Conservation (phyloP, 1,140 invertebrate species). For the Lithobius niger region DNA sequence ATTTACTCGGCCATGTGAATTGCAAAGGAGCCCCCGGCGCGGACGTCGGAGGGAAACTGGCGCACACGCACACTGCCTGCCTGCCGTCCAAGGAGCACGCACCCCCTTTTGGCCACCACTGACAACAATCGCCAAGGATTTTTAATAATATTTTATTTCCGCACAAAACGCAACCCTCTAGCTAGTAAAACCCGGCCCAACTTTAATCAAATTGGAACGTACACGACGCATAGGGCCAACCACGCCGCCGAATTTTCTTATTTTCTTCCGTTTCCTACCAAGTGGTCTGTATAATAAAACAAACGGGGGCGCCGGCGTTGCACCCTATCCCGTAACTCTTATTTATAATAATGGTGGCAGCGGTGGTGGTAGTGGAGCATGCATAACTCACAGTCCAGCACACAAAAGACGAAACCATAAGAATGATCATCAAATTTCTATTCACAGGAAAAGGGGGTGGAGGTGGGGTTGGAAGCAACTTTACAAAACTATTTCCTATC, state of each 20-base stretch:
- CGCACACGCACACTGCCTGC: too few species aligned
- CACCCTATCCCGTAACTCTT: not conserved
- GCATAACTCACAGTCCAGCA: not conserved
- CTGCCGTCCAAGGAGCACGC: not conserved
- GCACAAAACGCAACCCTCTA: not conserved
- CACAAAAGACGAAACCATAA: not conserved
- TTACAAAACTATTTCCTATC: too few species aligned
- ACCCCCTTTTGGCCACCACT: not conserved
- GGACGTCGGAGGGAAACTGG: not conserved
- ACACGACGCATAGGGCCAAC: too few species aligned
- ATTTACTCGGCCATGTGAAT: slow-evolving; percentile 5
- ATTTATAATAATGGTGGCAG: not conserved
- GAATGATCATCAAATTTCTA: too few species aligned
- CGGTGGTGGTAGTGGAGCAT: not conserved
- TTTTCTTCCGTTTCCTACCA: not conserved
- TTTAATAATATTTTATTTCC: slow-evolving; percentile 7
- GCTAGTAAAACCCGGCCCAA: not conserved
- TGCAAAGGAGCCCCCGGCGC: not conserved
- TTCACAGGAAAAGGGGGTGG: too few species aligned
- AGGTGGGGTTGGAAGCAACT: too few species aligned
- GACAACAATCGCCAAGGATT: not conserved
- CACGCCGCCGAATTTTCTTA: too few species aligned
- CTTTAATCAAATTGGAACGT: slow-evolving; percentile 2
- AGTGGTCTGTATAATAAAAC: not conserved
- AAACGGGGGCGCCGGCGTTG: not conserved